Evolutionary conservation across 2,113 vertebrate species (phyloP), one percentile per base, ranked within the genome.

Genomic region (Osmerus eperlanus): DNA sequence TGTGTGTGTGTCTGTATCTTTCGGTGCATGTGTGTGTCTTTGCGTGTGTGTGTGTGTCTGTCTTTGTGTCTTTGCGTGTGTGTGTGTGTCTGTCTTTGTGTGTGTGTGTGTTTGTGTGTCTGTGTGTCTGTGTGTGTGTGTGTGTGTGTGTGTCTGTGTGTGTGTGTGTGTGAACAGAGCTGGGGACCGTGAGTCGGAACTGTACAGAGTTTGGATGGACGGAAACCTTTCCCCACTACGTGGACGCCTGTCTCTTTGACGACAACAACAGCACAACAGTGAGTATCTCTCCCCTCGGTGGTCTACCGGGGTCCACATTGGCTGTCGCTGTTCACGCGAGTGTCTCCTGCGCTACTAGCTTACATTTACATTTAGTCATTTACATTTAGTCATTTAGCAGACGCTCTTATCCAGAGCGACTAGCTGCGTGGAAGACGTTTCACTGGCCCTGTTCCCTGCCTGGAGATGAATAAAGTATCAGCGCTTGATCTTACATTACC

Each of bases 151-250:
- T 9, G 12, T 7, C 1, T 32, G 18, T 75, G 66, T 71, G 47
- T 63, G n/a, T 70, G 36, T 56, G 59, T 21, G 9, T 62, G 2
- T 75, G 73, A 61, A 3, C 85, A 94, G 94, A 88, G 63, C 11
- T 83, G 77, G 94, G 95, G 15, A 89, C 90, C 21, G 93, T 99
- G 85, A 95, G 93, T 81, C 93, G 96, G 62, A 99, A 99, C 82
- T 99, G 97, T 86, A 97, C 96, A 0, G 94, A 95, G 66, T 90
- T 91, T 0, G 97, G 97, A 74, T 99, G 97, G 97, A 94, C 96
- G 0, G 96, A 98, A 21, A 89, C 91, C 0, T 97, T 94, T 84
- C 97, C 97, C 12, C 94, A 97, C 72, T 99, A 98, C 72, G 87
- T 93, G 0, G 97, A 98, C 0, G 97, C 95, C 51, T 99, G 97